These are phyloP conservation scores for Habropoda laboriosa DNA, from an alignment of 1,140 invertebrate species.

Conservation along the genomic window DNA sequence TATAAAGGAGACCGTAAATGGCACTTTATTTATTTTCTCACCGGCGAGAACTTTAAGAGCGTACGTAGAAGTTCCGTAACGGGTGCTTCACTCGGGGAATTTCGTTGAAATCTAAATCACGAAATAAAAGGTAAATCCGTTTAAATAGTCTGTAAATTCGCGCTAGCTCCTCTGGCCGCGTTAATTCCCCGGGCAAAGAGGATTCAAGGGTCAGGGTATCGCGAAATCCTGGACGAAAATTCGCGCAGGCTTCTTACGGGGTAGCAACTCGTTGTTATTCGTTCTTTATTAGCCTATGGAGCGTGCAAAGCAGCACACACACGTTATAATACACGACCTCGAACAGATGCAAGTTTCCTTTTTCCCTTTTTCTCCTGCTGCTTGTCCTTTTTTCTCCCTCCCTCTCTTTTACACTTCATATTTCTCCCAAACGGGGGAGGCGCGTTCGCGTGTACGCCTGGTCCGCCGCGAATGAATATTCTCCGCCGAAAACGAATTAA, in stretches of 20 bases:
- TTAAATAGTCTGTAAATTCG: constrained; percentile 48
- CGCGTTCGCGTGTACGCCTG: neutral
- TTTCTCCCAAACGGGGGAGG: no score
- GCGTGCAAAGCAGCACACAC: neutral
- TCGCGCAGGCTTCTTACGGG: constrained; percentile 33
- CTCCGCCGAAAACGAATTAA: constrained; percentile 64
- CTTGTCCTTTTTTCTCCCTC: constrained; percentile 4
- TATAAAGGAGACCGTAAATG: no score
- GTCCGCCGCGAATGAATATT: constrained; percentile 56
- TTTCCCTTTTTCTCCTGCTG: neutral
- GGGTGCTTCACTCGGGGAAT: constrained; percentile 24
- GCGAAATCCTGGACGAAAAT: constrained; percentile 14
- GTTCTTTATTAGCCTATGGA: constrained; percentile 14
- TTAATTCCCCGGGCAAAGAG: constrained; percentile 44
- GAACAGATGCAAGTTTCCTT: constrained; percentile 33
- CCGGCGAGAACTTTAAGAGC: no score
- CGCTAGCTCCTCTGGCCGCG: neutral
- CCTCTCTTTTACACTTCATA: no score
- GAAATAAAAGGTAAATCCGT: constrained; percentile 46
- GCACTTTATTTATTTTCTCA: no score
- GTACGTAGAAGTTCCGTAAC: no score
- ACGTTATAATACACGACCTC: constrained; percentile 25
- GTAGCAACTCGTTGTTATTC: constrained; percentile 19
- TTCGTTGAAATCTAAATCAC: neutral
- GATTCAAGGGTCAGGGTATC: constrained; percentile 39